Evolutionary conservation across 30 jellyfish, hydroid and myxozoan genomes (phyloP), one percentile per base, ranked within the genome.

Genomic region (Aurelia aurita complex sp. Pacific): DNA sequence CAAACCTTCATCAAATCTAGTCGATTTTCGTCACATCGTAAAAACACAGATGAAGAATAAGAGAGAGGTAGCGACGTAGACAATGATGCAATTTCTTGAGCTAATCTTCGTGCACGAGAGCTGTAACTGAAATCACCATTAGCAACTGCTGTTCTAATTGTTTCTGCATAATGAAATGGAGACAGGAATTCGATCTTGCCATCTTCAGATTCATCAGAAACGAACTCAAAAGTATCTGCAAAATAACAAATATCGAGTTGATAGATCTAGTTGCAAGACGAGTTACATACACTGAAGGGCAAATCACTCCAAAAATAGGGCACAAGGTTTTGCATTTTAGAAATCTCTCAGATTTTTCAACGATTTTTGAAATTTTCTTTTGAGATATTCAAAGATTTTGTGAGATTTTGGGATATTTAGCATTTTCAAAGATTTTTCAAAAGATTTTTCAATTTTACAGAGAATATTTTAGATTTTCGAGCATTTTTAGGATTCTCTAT

Each of bases 41-140:
- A 73, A 69, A 94, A 87, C 6, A 94, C 99, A 42, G 97, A 76
- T 18, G 99, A 94, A 70, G 97, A 79, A 67, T 57, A 89, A 9
- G 99, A 94, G 64, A 94, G 67, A 1, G 99, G 99, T 15, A 94
- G 83, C 61, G 99, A 94, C 3, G 97, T 94, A 15, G 99, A 88
- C 72, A 94, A 80, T 13, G 99, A 87, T 65, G 99, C 97, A 19
- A 94, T 97, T 74, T 94, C 99, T 53, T 94, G 99, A 4, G 99
- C 99, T 16, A 94, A 65, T 46, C 99, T 52, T 43, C 99, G 81
- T 18, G 99, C 92, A 14, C 99, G 96, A 32, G 92, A 57, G 54
- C 96, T 77, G 64, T 62, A 83, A 64, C 89, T 76, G 63, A 79
- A 68, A 61, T 80, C 98, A 15, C 91, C 95, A 42, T 64, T 76